These are phyloP conservation scores for Cerastis leucographa DNA, from an alignment of 2,888 invertebrate genomes.

Conservation along the genomic window DNA sequence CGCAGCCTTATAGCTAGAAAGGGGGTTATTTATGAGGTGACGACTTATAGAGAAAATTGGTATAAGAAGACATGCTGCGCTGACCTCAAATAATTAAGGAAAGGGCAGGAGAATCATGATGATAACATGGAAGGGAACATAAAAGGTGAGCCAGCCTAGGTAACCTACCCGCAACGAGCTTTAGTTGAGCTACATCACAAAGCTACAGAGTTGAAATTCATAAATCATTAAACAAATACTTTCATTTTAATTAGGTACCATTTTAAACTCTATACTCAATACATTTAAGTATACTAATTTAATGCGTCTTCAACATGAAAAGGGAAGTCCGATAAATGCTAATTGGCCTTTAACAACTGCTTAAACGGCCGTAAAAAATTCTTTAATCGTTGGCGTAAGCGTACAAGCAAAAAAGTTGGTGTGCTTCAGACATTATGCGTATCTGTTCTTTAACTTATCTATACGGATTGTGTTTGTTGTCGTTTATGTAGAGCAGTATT, in stretches of 20 bases:
- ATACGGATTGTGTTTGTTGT: slow-evolving; percentile 46
- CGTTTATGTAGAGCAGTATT: slow-evolving; percentile 52
- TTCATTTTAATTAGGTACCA: slow-evolving; percentile 29
- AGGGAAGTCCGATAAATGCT: slow-evolving; percentile 80
- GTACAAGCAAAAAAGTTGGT: slow-evolving; percentile 74
- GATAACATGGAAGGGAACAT: not conserved
- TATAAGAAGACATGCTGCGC: not conserved
- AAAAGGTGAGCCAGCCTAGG: not conserved
- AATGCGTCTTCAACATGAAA: slow-evolving; percentile 72
- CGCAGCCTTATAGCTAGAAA: no score
- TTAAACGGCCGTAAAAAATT: slow-evolving; percentile 78
- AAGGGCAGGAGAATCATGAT: not conserved
- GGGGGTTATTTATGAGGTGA: not conserved
- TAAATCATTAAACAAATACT: slow-evolving; percentile 30
- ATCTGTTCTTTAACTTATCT: slow-evolving; percentile 53
- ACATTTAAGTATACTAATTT: slow-evolving; percentile 64
- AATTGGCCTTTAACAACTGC: slow-evolving; percentile 81
- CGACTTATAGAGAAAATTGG: not conserved
- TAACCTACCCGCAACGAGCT: not conserved
- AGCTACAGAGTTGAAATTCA: not conserved
- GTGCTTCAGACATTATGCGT: slow-evolving; percentile 60
- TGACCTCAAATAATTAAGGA: not conserved
- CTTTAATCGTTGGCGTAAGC: slow-evolving; percentile 73
- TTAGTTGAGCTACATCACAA: not conserved
- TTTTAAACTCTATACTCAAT: slow-evolving; percentile 45